phyloP scores from a whole-genome alignment of 2,888 invertebrate species.

The Lapara coniferarum region DNA sequence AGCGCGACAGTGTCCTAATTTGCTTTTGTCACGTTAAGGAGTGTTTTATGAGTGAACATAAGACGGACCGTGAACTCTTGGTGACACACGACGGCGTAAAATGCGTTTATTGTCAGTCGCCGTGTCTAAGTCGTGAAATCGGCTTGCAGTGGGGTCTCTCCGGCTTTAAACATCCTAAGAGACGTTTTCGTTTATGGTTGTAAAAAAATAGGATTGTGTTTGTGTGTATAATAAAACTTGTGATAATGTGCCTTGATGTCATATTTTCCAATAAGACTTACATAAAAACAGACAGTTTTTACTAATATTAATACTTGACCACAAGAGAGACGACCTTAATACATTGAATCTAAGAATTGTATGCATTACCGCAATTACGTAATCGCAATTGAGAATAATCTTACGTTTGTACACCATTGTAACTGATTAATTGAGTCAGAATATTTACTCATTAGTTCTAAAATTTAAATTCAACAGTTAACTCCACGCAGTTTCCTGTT shows the following conservation, averaged over 20 bases:
- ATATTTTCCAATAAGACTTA: no score
- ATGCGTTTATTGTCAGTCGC: conserved; percentile 76
- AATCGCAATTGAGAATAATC: no score
- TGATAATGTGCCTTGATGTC: no score
- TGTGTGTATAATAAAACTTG: no score
- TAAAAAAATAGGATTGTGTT: not conserved
- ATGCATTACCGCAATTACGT: no score
- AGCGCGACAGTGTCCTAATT: conserved; percentile 23
- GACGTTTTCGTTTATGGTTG: conserved; percentile 30
- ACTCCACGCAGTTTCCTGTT: conserved; percentile 32
- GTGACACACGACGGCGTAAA: conserved; percentile 71
- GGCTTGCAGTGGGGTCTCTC: conserved; percentile 66
- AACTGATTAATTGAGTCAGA: not conserved
- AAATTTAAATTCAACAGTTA: conserved; percentile 4
- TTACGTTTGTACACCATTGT: no score
- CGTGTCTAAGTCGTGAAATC: conserved; percentile 81
- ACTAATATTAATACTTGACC: no score
- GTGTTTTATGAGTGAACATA: conserved; percentile 70
- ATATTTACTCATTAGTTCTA: not conserved
- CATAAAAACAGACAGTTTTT: no score
- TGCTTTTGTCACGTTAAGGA: conserved; percentile 31
- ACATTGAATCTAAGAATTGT: no score
- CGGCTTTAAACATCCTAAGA: conserved; percentile 33
- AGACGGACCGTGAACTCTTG: conserved; percentile 65
- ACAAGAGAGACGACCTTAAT: no score